phyloP scores from a whole-genome alignment of 2,797 vertebrate genomes.

The Coccyzus lansbergi region DNA sequence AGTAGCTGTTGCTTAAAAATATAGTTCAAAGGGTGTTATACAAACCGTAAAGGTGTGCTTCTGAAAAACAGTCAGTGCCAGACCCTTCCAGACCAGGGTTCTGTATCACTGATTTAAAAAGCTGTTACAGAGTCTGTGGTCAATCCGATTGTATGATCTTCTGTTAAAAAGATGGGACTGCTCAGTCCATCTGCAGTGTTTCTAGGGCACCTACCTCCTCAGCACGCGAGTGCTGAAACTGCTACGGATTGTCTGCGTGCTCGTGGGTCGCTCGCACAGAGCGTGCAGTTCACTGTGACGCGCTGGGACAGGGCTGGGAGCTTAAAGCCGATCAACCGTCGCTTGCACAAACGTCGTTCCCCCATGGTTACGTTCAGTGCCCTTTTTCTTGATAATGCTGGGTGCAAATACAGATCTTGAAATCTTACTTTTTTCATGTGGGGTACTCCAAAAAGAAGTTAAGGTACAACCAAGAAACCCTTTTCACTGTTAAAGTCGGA shows the following conservation, averaged over 20 bases:
- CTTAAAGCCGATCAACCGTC: not conserved
- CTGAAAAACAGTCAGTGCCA: slow-evolving; percentile 53
- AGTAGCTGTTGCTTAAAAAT: slow-evolving; percentile 79
- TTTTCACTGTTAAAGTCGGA: not conserved
- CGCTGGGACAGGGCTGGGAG: slow-evolving; percentile 53
- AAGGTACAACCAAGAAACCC: slow-evolving; percentile 38
- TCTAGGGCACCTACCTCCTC: slow-evolving; percentile 62
- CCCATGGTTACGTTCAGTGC: not conserved
- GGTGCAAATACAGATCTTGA: not conserved
- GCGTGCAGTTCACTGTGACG: slow-evolving; percentile 74
- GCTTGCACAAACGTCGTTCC: not conserved
- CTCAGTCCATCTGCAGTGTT: slow-evolving; percentile 38
- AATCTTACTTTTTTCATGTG: not conserved
- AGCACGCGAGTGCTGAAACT: not conserved
- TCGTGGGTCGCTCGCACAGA: slow-evolving; percentile 68
- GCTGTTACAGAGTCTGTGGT: slow-evolving; percentile 71
- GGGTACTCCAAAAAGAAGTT: slow-evolving; percentile 6
- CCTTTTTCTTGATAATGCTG: not conserved
- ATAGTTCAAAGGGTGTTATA: slow-evolving; percentile 75
- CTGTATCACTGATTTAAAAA: slow-evolving; percentile 66
- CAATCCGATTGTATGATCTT: slow-evolving; percentile 54
- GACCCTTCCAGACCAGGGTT: slow-evolving; percentile 68
- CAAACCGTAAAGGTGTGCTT: slow-evolving; percentile 79
- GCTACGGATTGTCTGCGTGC: slow-evolving; percentile 58
- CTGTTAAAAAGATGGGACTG: not conserved